These are phyloP conservation scores for Nephila pilipes DNA, from an alignment of 1,140 invertebrate species.

Conservation along the genomic window DNA sequence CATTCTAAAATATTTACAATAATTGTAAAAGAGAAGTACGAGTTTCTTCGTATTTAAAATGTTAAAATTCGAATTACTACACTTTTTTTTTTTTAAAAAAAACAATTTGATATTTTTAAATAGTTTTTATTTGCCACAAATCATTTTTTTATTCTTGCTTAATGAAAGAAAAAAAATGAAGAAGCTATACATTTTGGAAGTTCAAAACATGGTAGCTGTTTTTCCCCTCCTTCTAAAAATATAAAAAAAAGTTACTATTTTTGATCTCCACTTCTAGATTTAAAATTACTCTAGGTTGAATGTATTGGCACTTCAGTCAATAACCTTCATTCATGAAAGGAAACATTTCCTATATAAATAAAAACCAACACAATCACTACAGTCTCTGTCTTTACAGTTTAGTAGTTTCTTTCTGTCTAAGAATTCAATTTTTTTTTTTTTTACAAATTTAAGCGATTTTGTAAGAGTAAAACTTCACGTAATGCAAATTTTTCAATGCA, in stretches of 20 bases:
- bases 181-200: neutral
- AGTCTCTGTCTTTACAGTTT: neutral
- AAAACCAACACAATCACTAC: neutral
- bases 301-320: slow-evolving; percentile 52
- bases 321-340: neutral
- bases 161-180: neutral
- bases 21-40: no score
- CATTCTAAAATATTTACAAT: no score
- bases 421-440: neutral
- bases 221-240: neutral
- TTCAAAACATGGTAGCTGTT: neutral
- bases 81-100: no score
- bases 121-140: no score
- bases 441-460: neutral
- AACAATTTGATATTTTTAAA: no score
- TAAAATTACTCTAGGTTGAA: slow-evolving; percentile 11
- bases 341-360: neutral
- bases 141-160: neutral
- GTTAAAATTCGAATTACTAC: no score
- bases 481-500: neutral
- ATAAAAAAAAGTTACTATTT: neutral
- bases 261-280: neutral
- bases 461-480: neutral
- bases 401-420: neutral
- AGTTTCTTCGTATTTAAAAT: no score